phyloP scores from a whole-genome alignment of 2,888 invertebrate species.

The Ophion obscuratus region DNA sequence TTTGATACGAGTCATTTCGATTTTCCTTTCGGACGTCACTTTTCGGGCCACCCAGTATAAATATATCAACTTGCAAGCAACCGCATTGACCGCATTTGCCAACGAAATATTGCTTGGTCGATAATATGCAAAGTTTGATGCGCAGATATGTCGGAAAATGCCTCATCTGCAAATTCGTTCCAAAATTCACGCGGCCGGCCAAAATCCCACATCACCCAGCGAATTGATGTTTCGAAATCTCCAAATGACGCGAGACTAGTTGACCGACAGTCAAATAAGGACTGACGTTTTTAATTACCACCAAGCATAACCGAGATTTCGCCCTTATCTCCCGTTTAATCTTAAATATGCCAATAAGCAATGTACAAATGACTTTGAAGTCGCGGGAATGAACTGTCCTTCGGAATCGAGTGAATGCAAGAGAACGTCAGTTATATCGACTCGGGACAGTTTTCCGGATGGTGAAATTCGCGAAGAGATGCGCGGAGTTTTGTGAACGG shows the following conservation, averaged over 20 bases:
- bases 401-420: neutral
- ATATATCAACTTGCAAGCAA: conserved; percentile 8
- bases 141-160: conserved; percentile 23
- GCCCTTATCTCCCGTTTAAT: no score
- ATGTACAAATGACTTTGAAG: no score
- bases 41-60: no score
- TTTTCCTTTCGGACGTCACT: no score
- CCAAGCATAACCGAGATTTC: no score
- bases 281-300: no score
- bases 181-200: neutral
- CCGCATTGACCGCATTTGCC: conserved; percentile 1
- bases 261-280: no score
- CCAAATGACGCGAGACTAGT: no score
- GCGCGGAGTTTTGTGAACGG: conserved; percentile 12
- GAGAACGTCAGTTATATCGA: conserved; percentile 29
- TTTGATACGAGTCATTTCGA: no score
- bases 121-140: conserved; percentile 48
- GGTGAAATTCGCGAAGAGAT: conserved; percentile 40
- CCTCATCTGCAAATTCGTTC: conserved; percentile 28
- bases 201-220: neutral
- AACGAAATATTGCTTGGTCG: conserved; percentile 7
- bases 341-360: no score
- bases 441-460: conserved; percentile 35
- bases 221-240: no score
- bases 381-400: no score